Evolutionary conservation across 2,888 invertebrate genomes (phyloP).

Genomic region (Malthinus seriepunctatus): DNA sequence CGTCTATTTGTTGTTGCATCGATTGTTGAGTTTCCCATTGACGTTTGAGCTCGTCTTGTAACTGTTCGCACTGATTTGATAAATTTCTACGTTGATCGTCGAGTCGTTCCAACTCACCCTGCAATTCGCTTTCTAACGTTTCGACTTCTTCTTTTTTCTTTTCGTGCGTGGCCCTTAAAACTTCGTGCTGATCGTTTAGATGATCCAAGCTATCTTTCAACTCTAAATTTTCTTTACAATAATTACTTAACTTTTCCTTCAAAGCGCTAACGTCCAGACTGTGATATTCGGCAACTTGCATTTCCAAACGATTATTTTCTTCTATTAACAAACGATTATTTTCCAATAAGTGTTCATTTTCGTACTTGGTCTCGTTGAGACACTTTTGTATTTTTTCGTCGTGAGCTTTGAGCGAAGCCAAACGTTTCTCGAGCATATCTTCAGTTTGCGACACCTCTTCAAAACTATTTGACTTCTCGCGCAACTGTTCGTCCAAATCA

Average conservation of each 20-base stretch:
- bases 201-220: slow-evolving; percentile 57
- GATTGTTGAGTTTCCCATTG: slow-evolving; percentile 33
- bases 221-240: slow-evolving; percentile 57
- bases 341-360: slow-evolving; percentile 60
- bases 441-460: slow-evolving; percentile 65
- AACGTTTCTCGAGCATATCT: slow-evolving; percentile 64
- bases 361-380: slow-evolving; percentile 61
- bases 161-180: slow-evolving; percentile 52
- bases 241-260: slow-evolving; percentile 50
- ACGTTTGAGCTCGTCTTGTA: slow-evolving; percentile 53
- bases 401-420: slow-evolving; percentile 64
- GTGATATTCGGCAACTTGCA: slow-evolving; percentile 23
- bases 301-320: slow-evolving; percentile 27
- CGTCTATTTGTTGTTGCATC: slow-evolving; percentile 34
- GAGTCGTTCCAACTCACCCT: slow-evolving; percentile 50
- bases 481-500: slow-evolving; percentile 64
- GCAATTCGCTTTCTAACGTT: slow-evolving; percentile 58
- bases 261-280: slow-evolving; percentile 36
- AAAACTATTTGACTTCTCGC: slow-evolving; percentile 56
- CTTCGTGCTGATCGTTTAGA: slow-evolving; percentile 58
- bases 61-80: slow-evolving; percentile 48
- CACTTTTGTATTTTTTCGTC: slow-evolving; percentile 65
- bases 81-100: slow-evolving; percentile 48
- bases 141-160: slow-evolving; percentile 55
- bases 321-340: slow-evolving; percentile 57